Evolutionary conservation across 2,888 invertebrate genomes (phyloP).

Genomic region (Cyclophora albipunctata): DNA sequence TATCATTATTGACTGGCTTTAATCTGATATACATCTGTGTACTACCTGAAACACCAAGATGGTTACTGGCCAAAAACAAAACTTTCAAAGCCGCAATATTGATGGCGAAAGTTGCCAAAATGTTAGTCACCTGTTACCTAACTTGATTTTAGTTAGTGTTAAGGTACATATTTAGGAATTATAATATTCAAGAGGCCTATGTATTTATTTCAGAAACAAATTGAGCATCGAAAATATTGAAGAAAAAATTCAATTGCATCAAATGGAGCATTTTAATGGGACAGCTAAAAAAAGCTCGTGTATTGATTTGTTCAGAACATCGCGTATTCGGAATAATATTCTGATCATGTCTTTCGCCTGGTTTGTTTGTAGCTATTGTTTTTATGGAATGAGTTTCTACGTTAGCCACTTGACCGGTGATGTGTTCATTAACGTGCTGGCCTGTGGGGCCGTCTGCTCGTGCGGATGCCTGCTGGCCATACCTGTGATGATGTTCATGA

Average conservation of each 20-base stretch:
- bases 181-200: too few relatives aligned
- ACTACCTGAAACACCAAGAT: conserved; percentile 86
- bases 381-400: conserved; percentile 87
- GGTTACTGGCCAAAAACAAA: conserved; percentile 81
- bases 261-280: conserved; percentile 28
- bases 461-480: conserved; percentile 75
- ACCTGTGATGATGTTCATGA: conserved; percentile 77
- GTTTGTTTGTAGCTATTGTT: conserved; percentile 83
- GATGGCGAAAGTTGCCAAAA: conserved; percentile 78
- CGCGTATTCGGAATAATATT: conserved; percentile 80
- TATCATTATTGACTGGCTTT: conserved; percentile 73
- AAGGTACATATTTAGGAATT: too few relatives aligned
- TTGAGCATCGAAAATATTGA: conserved; percentile 57
- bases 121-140: conserved; percentile 28
- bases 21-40: conserved; percentile 80
- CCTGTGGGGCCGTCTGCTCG: conserved; percentile 79
- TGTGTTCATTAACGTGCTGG: conserved; percentile 85
- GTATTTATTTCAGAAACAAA: conserved; percentile 40
- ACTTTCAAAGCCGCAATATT: conserved; percentile 76
- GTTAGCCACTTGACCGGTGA: conserved; percentile 84
- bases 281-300: conserved; percentile 55
- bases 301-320: conserved; percentile 79
- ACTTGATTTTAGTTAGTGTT: neutral
- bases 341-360: conserved; percentile 82
- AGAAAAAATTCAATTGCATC: conserved; percentile 45